Conservation (phyloP, 1,140 invertebrate species). For the Whitmania pigra region DNA sequence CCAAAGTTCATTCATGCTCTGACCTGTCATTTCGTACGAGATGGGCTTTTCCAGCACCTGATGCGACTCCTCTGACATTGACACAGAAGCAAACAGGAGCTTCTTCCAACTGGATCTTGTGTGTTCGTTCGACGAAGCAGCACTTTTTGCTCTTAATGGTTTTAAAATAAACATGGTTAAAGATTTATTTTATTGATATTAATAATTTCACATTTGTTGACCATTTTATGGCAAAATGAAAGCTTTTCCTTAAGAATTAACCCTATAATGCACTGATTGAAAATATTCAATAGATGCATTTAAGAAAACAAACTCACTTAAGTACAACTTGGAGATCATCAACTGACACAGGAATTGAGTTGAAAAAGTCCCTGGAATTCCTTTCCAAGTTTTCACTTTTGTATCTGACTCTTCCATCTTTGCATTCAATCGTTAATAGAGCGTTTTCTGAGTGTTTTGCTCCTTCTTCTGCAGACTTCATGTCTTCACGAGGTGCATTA, state of each 20-base stretch:
- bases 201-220: no score
- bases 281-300: not conserved
- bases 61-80: no score
- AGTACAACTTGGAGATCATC: not conserved
- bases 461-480: not conserved
- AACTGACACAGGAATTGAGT: conserved; percentile 8
- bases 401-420: conserved; percentile 21
- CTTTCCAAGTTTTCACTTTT: conserved; percentile 11
- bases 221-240: no score
- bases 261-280: no score
- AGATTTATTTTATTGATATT: not conserved
- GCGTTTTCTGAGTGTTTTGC: not conserved
- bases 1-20: no score
- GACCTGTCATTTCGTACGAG: no score
- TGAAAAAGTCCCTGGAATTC: conserved; percentile 14
- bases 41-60: no score
- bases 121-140: conserved; percentile 17
- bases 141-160: conserved; percentile 19
- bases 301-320: not conserved
- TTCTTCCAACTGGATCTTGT: conserved; percentile 30
- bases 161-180: conserved; percentile 4
- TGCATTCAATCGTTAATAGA: conserved; percentile 11
- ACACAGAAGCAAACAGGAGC: conserved; percentile 25
- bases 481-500: not conserved
- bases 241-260: no score